phyloP scores from a whole-genome alignment of 1,140 invertebrate species.

The Acromyrmex echinatior region DNA sequence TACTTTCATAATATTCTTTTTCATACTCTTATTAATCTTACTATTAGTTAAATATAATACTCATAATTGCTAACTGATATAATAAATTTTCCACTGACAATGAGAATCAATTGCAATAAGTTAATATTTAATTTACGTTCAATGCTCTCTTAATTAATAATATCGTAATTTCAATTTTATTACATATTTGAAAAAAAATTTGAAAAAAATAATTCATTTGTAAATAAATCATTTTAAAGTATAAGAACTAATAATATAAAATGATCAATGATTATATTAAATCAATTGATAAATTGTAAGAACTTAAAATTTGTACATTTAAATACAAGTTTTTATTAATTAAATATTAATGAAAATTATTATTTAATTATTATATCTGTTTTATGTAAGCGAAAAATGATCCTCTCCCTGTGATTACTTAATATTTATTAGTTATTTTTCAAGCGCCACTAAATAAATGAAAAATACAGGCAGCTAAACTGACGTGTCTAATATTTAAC shows the following conservation, averaged over 20 bases:
- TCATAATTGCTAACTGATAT: neutral
- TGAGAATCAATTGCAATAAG: neutral
- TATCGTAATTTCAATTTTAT: conserved; percentile 6
- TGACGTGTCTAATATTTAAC: neutral
- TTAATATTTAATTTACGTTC: conserved; percentile 16
- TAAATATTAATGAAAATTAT: neutral
- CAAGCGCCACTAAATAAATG: neutral
- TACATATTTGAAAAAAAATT: neutral
- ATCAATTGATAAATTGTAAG: neutral
- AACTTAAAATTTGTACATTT: neutral
- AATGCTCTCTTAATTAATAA: neutral
- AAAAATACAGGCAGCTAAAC: neutral
- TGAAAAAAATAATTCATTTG: neutral
- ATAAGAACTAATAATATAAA: neutral
- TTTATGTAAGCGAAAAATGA: neutral
- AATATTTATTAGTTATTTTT: neutral
- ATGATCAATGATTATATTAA: neutral
- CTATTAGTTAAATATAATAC: neutral
- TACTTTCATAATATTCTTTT: neutral
- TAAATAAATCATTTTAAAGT: neutral
- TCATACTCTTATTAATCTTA: neutral
- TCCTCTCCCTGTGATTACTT: neutral
- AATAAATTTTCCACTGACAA: neutral
- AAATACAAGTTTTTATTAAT: neutral
- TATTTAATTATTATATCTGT: neutral